A percentile compares a stretch with the other conserved stretches of the same genome.
Evolutionary conservation across 2,888 invertebrate genomes (phyloP).

Genomic region (Drosophila infuscata): DNA sequence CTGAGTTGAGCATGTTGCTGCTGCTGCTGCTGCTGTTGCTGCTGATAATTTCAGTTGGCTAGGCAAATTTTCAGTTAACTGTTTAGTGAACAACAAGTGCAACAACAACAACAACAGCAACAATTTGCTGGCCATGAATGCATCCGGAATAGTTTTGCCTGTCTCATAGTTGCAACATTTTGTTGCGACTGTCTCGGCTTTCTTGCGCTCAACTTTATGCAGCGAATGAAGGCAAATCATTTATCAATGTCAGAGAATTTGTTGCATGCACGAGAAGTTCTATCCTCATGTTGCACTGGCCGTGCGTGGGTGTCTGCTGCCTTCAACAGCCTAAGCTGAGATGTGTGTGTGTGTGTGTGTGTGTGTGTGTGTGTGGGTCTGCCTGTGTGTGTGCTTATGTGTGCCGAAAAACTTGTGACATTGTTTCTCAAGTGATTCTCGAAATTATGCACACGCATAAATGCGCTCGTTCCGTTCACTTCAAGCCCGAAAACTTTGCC

Average conservation of each 20-base stretch:
- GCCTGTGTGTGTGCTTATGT: neutral
- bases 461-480: conserved; percentile 48
- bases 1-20: conserved; percentile 32
- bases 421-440: conserved; percentile 80
- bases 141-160: conserved; percentile 53
- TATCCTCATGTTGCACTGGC: conserved; percentile 12
- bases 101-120: conserved; percentile 56
- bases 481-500: conserved; percentile 39
- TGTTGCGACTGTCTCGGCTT: conserved; percentile 53
- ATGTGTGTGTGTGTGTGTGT: conserved; percentile 4
- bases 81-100: conserved; percentile 68
- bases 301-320: neutral
- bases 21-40: conserved; percentile 25
- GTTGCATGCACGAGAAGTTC: conserved; percentile 74
- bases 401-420: conserved; percentile 74
- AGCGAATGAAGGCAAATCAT: conserved; percentile 64
- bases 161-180: conserved; percentile 29
- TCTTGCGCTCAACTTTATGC: conserved; percentile 68
- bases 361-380: conserved; percentile 1
- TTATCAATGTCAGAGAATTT: conserved; percentile 79
- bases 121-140: conserved; percentile 75
- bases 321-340: conserved; percentile 44
- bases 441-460: conserved; percentile 79
- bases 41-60: conserved; percentile 64
- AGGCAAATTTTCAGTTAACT: conserved; percentile 69